Percentiles rank a stretch among this genome's conserved stretches.
Evolutionary conservation across 92 coral and sea anemone species (phyloP).

Genomic region (Bergia sp.): DNA sequence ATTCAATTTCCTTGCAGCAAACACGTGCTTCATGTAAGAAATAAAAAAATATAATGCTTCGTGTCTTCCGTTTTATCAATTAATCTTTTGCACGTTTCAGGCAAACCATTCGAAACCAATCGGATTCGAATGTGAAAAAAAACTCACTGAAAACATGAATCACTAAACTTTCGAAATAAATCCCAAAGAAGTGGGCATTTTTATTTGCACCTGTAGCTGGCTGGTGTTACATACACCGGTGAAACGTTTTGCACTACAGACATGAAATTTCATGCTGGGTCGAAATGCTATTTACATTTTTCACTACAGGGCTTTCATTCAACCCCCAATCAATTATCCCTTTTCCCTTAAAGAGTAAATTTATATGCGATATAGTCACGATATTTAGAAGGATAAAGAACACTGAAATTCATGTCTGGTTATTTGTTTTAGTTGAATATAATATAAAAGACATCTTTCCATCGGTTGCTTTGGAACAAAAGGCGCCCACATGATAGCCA

Average conservation of each 20-base stretch:
- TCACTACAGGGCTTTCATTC: not conserved
- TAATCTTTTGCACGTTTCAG: not conserved
- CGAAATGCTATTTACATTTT: not conserved
- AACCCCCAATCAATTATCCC: not conserved
- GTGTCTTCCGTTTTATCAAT: not conserved
- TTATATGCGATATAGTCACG: not conserved
- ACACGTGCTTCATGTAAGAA: conserved; percentile 19
- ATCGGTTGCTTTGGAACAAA: conserved; percentile 30
- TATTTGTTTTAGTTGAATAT: not conserved
- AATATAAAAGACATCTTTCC: not conserved
- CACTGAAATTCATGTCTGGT: conserved; percentile 8
- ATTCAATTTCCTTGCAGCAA: conserved; percentile 10
- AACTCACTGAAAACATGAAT: not conserved
- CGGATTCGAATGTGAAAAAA: not conserved
- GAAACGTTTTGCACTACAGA: not conserved
- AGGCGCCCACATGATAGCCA: conserved; percentile 23
- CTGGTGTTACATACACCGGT: not conserved
- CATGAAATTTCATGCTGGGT: not conserved
- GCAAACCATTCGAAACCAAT: not conserved
- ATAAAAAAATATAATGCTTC: not conserved
- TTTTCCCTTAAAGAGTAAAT: not conserved
- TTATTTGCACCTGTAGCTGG: not conserved
- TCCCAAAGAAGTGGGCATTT: not conserved
- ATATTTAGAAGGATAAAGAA: not conserved
- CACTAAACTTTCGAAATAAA: not conserved